Conservation (phyloP, 2,888 invertebrate species). For the Thymelicus acteon region DNA sequence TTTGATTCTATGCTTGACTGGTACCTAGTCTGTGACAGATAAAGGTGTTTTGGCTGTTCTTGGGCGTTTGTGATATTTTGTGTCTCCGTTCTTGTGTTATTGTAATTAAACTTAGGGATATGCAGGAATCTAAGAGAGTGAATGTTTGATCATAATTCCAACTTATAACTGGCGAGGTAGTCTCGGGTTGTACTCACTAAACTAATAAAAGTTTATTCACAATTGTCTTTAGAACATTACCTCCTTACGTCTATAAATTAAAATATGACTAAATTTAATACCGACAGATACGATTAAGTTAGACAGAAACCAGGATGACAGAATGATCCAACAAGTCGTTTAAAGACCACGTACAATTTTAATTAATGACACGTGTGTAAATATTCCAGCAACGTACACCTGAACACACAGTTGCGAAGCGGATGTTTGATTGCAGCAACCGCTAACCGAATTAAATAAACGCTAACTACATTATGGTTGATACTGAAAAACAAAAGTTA, state of each 20-base stretch:
- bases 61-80: no score
- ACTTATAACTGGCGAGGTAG: no score
- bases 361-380: slow-evolving; percentile 7
- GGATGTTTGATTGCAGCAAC: slow-evolving; percentile 20
- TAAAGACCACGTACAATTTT: slow-evolving; percentile 1
- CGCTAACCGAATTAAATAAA: slow-evolving; percentile 16
- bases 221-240: background rate
- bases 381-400: slow-evolving; percentile 26
- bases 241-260: background rate
- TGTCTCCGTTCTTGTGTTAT: no score
- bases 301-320: background rate
- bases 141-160: no score
- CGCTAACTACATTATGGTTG: slow-evolving; percentile 5
- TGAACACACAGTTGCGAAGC: slow-evolving; percentile 25
- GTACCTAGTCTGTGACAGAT: no score
- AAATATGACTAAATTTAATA: background rate
- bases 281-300: background rate
- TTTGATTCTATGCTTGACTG: no score
- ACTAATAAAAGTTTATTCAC: no score
- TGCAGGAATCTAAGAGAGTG: no score
- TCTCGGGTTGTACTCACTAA: no score
- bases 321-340: background rate
- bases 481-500: slow-evolving; percentile 1
- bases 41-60: no score
- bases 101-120: no score